Evolutionary conservation across 2,113 vertebrate species (phyloP), one percentile per base, ranked within the genome.

Genomic region (Sclerurus mexicanus): DNA sequence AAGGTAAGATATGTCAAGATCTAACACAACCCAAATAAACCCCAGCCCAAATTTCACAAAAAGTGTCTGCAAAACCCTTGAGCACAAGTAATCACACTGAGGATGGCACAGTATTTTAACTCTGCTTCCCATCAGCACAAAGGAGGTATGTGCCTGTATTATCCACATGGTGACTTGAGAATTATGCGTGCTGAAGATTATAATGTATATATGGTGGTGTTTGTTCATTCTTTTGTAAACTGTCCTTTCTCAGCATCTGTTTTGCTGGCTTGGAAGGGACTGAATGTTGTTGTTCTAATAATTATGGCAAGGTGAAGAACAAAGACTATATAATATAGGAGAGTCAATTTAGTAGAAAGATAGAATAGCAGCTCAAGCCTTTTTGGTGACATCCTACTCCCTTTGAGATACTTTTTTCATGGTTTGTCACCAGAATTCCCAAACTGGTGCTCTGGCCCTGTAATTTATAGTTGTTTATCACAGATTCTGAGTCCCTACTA

Each of bases 1-100:
- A 99, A 99, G 99, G 99, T 99, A 92, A 97, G 98, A 85, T 72
- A 74, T 81, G 72, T 87, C 58, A 82, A 89, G 33, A 73, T 42
- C 89, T 77, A 42, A 78, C 49, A 33, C 21, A 59, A 56, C 52
- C 52, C 73, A 89, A 89, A 78, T 44, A 91, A 87, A 89, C 50
- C 24, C 50, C 31, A 68, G 87, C 33, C 56, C 50, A 78, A 55
- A 84, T 59, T 59, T 25, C 23, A 49, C 63, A 84, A 67, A 88
- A 74, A 55, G 44, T 44, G 19, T 14, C 44, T 52, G 75, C 72
- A 83, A 74, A 88, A 76, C 42, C 55, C 59, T n/a, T 56, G 73
- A 67, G 47, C 56, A 58, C 59, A 67, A 59, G 55, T 58, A 60
- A 82, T 87, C 49, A 28, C 14, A 7, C 5, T 37, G 63, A 67